Evolutionary conservation across 2,888 invertebrate genomes (phyloP), one percentile per base, ranked within the genome.

Genomic region (Hypomecis punctinalis): DNA sequence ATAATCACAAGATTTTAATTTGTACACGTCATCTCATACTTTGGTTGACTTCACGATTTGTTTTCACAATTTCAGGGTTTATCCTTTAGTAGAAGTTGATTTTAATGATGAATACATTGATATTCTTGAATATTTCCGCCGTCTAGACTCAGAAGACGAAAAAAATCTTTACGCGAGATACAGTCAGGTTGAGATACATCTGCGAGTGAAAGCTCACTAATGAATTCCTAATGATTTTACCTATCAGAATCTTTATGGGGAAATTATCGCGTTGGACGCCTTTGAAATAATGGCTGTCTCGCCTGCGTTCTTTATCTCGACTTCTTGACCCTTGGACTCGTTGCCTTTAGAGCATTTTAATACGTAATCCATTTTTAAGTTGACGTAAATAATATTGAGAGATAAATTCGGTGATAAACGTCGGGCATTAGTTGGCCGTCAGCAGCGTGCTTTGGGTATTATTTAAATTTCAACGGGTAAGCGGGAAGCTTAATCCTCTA

Each of bases 381-480:
- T 78, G 82, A 83, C 84, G 76, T 85, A 78, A 83, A 81, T 82
- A 82, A 83, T 83, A 80, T 81, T 74, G 67, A 77, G 76, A 77
- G 81, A 86, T 88, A 83, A 86, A 86, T 83, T 79, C 49, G 54
- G 72, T 80, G 83, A 85, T 84, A 80, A 85, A 82, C 76, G 79
- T 66, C 69, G 70, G 63, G 76, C 80, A 83, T 83, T 83, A 83
- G 80, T 76, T 73, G 67, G 68, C 70, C 78, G 84, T 81, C 82
- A 75, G 66, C 79, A 73, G 67, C 61, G 59, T 71, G 74, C 63
- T 75, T 66, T 47, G 67, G 73, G 81, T 76, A 82, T 87, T 87
- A 88, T 88, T 87, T 76, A 87, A 85, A 86, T 88, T 82, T 88
- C 81, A 78, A 73, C 83, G 78, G 72, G 84, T 83, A 83, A 84